These are phyloP conservation scores for Psilopsiagon aurifrons DNA, from an alignment of 2,113 vertebrate genomes.

Conservation along the genomic window DNA sequence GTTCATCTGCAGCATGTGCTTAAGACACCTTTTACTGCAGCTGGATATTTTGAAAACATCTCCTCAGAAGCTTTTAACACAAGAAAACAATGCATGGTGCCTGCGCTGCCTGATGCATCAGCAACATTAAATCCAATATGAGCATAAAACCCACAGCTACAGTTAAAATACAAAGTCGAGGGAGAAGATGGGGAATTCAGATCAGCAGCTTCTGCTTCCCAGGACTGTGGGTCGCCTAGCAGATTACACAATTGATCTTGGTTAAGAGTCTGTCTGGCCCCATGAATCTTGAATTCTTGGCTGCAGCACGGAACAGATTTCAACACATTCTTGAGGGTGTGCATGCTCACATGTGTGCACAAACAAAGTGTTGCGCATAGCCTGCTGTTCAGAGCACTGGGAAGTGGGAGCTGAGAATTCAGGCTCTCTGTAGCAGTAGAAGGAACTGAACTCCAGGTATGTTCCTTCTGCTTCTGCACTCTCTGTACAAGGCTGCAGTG, in stretches of 20 bases:
- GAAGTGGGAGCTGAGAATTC: not conserved
- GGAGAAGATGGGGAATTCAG: not conserved
- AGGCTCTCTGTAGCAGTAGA: not conserved
- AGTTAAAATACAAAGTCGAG: not conserved
- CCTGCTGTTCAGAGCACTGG: not conserved
- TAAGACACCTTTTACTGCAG: not conserved
- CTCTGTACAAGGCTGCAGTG: rapidly evolving
- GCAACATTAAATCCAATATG: not conserved
- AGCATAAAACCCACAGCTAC: not conserved
- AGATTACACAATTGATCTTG: not conserved
- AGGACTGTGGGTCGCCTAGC: not conserved
- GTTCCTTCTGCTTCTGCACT: not conserved
- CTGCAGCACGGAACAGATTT: not conserved
- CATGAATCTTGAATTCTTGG: slow-evolving; percentile 42
- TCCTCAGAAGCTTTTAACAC: not conserved
- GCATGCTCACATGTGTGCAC: not conserved
- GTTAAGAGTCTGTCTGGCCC: slow-evolving; percentile 44
- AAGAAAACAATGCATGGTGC: rapidly evolving
- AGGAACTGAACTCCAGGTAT: not conserved
- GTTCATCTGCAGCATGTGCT: not conserved
- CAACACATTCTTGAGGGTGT: slow-evolving; percentile 11
- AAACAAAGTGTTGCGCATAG: not conserved
- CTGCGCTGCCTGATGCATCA: not conserved
- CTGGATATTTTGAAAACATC: not conserved
- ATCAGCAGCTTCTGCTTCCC: not conserved